Base-by-base conservation (phyloP, 2,797 vertebrate species). In the Sibirionetta formosa region DNA sequence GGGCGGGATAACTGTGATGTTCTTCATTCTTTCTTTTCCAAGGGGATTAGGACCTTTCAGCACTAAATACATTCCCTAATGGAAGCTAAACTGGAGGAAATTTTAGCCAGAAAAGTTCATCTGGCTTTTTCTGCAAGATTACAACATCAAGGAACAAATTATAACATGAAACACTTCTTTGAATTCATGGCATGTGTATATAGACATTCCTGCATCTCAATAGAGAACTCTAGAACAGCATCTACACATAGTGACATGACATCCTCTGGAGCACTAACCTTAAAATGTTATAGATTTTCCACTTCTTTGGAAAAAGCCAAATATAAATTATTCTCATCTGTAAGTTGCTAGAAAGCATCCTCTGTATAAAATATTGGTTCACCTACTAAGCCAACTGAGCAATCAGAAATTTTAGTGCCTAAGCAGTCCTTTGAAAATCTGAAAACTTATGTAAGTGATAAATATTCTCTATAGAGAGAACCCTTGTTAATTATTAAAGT, bases 401-500 rank as follows among this genome's bases (percentile, higher is more conserved):
- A 31, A 78, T 69, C 69, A 72, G 77, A 91, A 88, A 72, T 73
- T 66, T 70, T 51, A 90, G 35, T 76, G 48, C 58, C 91, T 90
- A 88, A 83, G 73, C 80, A 93, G 42, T 20, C 18, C 35, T 93
- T 81, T 85, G 72, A 96, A 96, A 96, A 92, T 86, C 60, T 66
- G 73, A 93, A 88, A 88, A 84, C 69, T 94, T 95, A 90, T 1
- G 13, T 93, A 96, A 93, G 80, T 84, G 80, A 90, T 93, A 94
- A 86, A 94, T 93, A 94, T 75, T 93, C 91, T 90, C 88, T 64
- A 73, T 26, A 94, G 86, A 91, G 61, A 92, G 77, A 92, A 46
- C 0, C 0, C 71, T 86, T 90, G 90, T 96, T 93, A 96, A 93
- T 96, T 91, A 95, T 94, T 96, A 80, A 95, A 91, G 57, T 78